These are phyloP conservation scores for Aptenodytes forsteri DNA, from an alignment of 2,113 vertebrate genomes.

Conservation along the genomic window DNA sequence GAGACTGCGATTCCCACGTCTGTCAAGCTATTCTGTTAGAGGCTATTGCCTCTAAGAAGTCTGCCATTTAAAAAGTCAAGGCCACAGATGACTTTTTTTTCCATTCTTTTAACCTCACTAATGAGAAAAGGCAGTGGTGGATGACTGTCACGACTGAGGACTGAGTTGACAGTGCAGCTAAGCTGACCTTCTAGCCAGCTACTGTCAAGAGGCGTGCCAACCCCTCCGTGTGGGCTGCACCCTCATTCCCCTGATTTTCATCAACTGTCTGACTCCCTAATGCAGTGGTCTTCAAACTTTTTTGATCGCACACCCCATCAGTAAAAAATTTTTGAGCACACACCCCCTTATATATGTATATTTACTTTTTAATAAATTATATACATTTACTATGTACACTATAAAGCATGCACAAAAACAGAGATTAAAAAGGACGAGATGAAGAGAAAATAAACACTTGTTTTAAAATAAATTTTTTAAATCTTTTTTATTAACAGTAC, in stretches of 20 bases:
- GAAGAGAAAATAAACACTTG: background rate
- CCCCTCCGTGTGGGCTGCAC: fast-evolving
- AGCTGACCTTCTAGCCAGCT: background rate
- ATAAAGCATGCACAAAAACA: background rate
- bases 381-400: background rate
- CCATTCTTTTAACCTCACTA: background rate
- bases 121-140: background rate
- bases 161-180: background rate
- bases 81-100: background rate
- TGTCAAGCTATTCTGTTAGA: background rate
- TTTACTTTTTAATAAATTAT: background rate
- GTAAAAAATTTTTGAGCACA: background rate
- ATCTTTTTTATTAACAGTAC: background rate
- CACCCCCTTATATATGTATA: fast-evolving
- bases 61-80: background rate
- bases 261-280: background rate
- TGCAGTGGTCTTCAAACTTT: background rate
- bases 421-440: background rate
- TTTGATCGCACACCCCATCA: fast-evolving
- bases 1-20: background rate
- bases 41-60: background rate
- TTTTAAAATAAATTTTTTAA: background rate
- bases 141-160: background rate
- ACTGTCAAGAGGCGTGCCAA: background rate
- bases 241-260: background rate